Conservation (phyloP, 2,113 vertebrate species). For the Odocoileus virginianus region DNA sequence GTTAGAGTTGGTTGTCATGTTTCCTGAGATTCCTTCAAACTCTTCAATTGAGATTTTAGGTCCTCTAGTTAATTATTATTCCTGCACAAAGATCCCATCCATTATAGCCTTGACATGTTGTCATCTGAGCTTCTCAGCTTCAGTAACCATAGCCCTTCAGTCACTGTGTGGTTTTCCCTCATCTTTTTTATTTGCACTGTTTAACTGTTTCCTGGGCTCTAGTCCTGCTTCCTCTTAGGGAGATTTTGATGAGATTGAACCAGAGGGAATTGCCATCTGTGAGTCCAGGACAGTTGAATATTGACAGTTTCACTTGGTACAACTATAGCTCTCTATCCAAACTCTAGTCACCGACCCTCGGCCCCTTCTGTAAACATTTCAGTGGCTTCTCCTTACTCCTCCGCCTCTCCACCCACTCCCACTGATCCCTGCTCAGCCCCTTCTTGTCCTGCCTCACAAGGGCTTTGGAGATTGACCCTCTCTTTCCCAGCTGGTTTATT, state of each 20-base stretch:
- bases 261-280: not conserved
- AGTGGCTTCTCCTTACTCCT: not conserved
- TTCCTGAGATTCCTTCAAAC: not conserved
- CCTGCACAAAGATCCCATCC: fast-evolving
- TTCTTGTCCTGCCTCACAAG: not conserved
- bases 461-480: not conserved
- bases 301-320: not conserved
- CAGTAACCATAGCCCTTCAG: not conserved
- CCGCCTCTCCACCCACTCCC: fast-evolving
- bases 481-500: not conserved
- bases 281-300: not conserved
- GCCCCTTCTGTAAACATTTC: not conserved
- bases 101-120: not conserved
- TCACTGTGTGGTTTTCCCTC: not conserved
- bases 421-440: too few relatives aligned
- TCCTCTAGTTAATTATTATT: not conserved
- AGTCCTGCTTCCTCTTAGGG: not conserved
- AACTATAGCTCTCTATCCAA: not conserved
- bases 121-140: not conserved
- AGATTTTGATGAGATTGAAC: not conserved
- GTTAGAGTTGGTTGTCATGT: not conserved
- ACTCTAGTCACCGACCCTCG: not conserved
- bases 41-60: not conserved
- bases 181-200: not conserved
- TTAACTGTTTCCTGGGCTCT: not conserved